Evolutionary conservation across 1,140 invertebrate genomes (phyloP), one percentile per base, ranked within the genome.

Genomic region (Lepidurus couesii): DNA sequence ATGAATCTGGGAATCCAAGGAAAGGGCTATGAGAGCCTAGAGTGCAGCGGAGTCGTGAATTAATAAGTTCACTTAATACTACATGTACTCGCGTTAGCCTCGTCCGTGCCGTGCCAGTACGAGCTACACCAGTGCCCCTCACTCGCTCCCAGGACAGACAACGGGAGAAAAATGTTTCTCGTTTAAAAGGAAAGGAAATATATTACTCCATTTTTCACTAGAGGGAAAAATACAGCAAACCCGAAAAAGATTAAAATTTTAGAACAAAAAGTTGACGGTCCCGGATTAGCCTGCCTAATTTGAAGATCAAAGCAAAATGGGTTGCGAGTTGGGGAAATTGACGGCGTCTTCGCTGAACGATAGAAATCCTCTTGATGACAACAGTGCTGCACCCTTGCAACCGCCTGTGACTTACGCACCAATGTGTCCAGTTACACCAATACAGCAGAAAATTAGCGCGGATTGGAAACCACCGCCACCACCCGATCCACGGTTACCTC

Each of bases 401-500:
- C 53, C 53, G 1, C 53, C 53, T 7, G 53, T 65, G 16, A 65
- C 4, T 21, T n/a, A n/a, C 5, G 16, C 21, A 7, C 53, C 8
- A 3, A 65, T 16, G 53, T 65, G 53, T 65, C 53, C 53, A 7
- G 13, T 65, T 13, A 13, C 53, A 65, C 53, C 53, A n/a, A n/a
- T 65, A 16, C 53, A 65, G 16, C 9, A 65, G 13, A 65, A 65
- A 16, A 65, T 65, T n/a, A 65, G 21, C 21, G 13, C 53, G 53
- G 75, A 77, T 13, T 45, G 74, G 74, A 44, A 44, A 75, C 43
- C 34, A 47, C 78, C 47, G 8, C 44, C 34, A 21, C 53, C 74
- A 42, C 89, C 90, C 5, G 93, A 95, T 85, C 91, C 92, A 1
- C 85, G 93, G 53, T 87, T 95, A 79, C 94, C 94, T 0, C 87